Base-by-base conservation (phyloP, 2,797 vertebrate genomes). In the Myotis vivesi region DNA sequence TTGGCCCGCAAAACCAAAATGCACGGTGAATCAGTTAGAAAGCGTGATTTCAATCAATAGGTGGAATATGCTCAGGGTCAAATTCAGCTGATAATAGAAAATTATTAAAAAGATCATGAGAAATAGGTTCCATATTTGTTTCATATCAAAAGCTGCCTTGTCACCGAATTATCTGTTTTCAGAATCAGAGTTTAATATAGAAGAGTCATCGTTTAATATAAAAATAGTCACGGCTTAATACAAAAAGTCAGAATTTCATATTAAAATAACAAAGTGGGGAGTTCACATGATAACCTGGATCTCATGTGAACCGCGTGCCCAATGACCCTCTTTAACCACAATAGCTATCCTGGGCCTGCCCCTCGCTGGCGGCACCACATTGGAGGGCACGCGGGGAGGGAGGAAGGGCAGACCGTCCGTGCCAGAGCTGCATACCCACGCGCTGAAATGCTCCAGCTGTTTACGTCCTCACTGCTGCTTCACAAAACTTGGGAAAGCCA, bases 191-290 rank as follows among this genome's bases (percentile, higher is more conserved):
- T 87, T 97, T 95, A 97, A 96, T 91, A 93, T 71, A 85, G 86
- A 94, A 83, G 90, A 85, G 71, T 94, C 89, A 94, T 49, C 91
- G 91, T 96, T 91, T 87, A 96, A 94, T 95, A 94, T 84, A 75
- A 95, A 95, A 95, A 96, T 84, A 81, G 91, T 92, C 93, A 94
- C 7, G 25, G 82, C 59, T 90, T 93, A 96, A 91, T 96, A 95
- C 16, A 73, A 90, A 92, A 96, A 68, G 64, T 81, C 64, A 69
- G 85, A 94, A 90, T 94, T 79, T 97, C 94, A 84, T 96, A 92
- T 86, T 90, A 80, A 96, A 84, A 87, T 79, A 66, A 88, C 25
- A n/a, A 68, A 94, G 13, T 22, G 17, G 76, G 49, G 77, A 59
- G 5, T 46, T 92, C 62, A 94, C 71, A 87, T 22, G 83, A 41